Evolutionary conservation across 2,113 vertebrate genomes (phyloP).

Genomic region (Tiliqua scincoides): DNA sequence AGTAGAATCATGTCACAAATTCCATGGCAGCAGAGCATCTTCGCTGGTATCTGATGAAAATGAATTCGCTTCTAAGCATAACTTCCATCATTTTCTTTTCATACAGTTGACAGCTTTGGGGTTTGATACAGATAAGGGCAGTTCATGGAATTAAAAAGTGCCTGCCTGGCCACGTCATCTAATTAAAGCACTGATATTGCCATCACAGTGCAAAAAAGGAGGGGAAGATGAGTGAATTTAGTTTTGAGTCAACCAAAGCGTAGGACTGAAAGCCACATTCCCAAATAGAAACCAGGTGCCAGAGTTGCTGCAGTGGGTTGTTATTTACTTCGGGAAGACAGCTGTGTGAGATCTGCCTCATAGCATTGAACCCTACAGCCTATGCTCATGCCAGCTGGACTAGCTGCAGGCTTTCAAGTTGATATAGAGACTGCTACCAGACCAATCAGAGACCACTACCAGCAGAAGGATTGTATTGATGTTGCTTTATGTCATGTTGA

Average conservation of each 20-base stretch:
- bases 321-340: slow-evolving; percentile 8
- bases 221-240: slow-evolving; percentile 35
- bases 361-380: background rate
- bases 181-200: slow-evolving; percentile 28
- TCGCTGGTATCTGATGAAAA: slow-evolving; percentile 35
- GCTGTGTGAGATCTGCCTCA: background rate
- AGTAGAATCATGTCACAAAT: slow-evolving; percentile 38
- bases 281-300: slow-evolving; percentile 44
- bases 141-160: background rate
- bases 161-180: background rate
- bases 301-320: slow-evolving; percentile 20
- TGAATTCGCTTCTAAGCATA: slow-evolving; percentile 41
- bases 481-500: background rate
- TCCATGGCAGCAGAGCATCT: background rate
- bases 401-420: background rate
- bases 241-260: slow-evolving; percentile 33
- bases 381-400: background rate
- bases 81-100: background rate
- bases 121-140: slow-evolving; percentile 20
- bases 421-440: background rate
- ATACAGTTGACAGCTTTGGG: slow-evolving; percentile 8
- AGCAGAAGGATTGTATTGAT: background rate
- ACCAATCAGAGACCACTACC: background rate
- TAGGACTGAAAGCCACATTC: background rate
- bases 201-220: slow-evolving; percentile 16